Evolutionary conservation across 2,888 invertebrate species (phyloP), one percentile per base, ranked within the genome.

Genomic region (Caenorhabditis doughertyi): DNA sequence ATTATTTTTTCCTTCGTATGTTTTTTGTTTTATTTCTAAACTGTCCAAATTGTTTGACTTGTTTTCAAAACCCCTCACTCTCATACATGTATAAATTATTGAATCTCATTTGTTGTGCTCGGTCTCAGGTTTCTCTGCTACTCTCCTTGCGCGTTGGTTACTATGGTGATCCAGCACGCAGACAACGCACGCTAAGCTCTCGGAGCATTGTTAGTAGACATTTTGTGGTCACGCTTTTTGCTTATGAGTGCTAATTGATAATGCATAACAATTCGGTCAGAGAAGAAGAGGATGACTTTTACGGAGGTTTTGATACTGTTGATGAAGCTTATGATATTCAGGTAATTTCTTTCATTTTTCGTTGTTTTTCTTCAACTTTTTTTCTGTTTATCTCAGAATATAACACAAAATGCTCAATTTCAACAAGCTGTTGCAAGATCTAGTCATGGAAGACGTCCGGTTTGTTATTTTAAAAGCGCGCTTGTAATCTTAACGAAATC

Each of bases 361-460:
- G 21, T 55, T 21, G 21, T 42, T 44, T 32, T 76, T 87, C n/a
- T n/a, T n/a, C n/a, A n/a, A n/a, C n/a, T n/a, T n/a, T n/a, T n/a
- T n/a, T n/a, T n/a, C n/a, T n/a, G n/a, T n/a, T n/a, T n/a, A n/a
- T n/a, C n/a, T 21, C 93, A 95, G 92, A 94, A 95, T 91, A 92
- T 95, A 81, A 94, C 94, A 65, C 94, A 95, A 87, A 96, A 96
- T 92, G 94, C 94, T 85, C 94, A 93, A 32, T 95, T 96, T 89
- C 95, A 95, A 92, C 95, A 95, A 92, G 95, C 95, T 13, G 93
- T 96, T n/a, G 94, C 94, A 86, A 60, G 91, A 7, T 95, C 94
- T 23, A 95, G 95, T 84, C 95, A 95, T 90, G 94, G 95, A 21
- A 94, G 95, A 60, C 93, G 95, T 88, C 95, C 94, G 83, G 95